phyloP scores from a whole-genome alignment of 2,888 invertebrate genomes.

The Blera fallax region DNA sequence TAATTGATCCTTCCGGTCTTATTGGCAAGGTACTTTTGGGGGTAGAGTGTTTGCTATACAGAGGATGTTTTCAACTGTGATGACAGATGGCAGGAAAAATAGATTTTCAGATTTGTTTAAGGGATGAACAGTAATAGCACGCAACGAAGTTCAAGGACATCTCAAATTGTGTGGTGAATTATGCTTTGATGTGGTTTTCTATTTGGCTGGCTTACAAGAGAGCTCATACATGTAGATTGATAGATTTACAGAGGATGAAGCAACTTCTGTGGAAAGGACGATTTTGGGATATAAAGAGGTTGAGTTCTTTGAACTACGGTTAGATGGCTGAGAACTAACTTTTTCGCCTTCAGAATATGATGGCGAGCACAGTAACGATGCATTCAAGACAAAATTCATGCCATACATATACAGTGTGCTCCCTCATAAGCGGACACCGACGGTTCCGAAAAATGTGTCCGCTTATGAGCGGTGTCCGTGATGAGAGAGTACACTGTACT shows the following conservation, averaged over 20 bases:
- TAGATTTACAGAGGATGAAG: neutral
- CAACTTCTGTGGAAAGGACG: neutral
- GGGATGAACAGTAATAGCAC: neutral
- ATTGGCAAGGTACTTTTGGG: constrained; percentile 53
- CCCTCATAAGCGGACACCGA: too few species aligned
- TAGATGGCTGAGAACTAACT: neutral
- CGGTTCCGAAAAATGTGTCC: too few species aligned
- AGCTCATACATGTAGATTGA: neutral
- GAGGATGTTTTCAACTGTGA: neutral
- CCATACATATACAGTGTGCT: too few species aligned
- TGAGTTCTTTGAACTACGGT: neutral
- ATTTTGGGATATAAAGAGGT: neutral
- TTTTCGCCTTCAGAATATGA: neutral
- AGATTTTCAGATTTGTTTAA: neutral
- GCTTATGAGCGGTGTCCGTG: too few species aligned
- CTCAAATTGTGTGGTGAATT: neutral
- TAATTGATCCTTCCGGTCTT: constrained; percentile 78
- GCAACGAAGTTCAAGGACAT: constrained; percentile 6
- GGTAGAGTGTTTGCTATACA: neutral
- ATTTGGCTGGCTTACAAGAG: neutral
- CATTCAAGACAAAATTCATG: too few species aligned
- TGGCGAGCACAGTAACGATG: too few species aligned
- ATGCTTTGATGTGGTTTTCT: constrained; percentile 1
- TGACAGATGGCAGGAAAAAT: constrained; percentile 17
- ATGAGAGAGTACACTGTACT: too few species aligned